Evolutionary conservation across 1,140 invertebrate genomes (phyloP).

Genomic region (Psix sp.): DNA sequence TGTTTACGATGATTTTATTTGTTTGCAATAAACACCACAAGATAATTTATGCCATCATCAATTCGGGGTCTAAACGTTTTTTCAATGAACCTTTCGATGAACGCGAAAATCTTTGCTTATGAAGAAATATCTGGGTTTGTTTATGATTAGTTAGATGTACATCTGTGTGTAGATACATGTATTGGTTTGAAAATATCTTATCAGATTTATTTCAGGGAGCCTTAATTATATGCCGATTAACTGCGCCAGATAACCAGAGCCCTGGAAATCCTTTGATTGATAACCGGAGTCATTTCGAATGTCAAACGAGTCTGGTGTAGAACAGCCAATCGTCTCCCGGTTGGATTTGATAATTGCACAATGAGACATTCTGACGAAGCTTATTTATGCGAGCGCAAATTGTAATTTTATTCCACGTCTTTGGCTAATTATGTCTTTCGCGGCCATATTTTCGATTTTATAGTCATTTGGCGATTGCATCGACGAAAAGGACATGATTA

Average conservation of each 20-base stretch:
- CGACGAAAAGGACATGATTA: slow-evolving; percentile 28
- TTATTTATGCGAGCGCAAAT: slow-evolving; percentile 35
- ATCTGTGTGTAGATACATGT: neutral
- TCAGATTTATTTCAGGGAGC: slow-evolving; percentile 26
- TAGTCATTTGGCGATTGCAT: slow-evolving; percentile 20
- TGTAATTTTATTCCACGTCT: slow-evolving; percentile 44
- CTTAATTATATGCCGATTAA: slow-evolving; percentile 40
- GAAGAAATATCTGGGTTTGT: no score
- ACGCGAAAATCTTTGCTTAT: no score
- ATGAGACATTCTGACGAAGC: slow-evolving; percentile 29
- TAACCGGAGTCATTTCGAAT: slow-evolving; percentile 26
- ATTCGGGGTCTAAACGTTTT: neutral
- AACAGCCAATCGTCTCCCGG: slow-evolving; percentile 10
- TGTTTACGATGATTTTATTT: slow-evolving; percentile 8
- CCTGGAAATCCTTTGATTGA: slow-evolving; percentile 40
- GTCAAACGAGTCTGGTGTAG: slow-evolving; percentile 14
- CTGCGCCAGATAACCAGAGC: slow-evolving; percentile 13
- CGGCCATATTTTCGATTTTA: slow-evolving; percentile 40
- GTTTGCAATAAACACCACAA: neutral
- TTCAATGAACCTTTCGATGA: slow-evolving; percentile 5
- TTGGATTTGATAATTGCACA: slow-evolving; percentile 24
- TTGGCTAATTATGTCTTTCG: slow-evolving; percentile 42
- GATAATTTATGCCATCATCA: neutral
- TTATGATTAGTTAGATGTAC: neutral
- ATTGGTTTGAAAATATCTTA: slow-evolving; percentile 18